A percentile compares a stretch with the other conserved stretches of the same genome.
These are phyloP conservation scores for Echiichthys vipera DNA, from an alignment of 2,797 vertebrate genomes.

Conservation along the genomic window DNA sequence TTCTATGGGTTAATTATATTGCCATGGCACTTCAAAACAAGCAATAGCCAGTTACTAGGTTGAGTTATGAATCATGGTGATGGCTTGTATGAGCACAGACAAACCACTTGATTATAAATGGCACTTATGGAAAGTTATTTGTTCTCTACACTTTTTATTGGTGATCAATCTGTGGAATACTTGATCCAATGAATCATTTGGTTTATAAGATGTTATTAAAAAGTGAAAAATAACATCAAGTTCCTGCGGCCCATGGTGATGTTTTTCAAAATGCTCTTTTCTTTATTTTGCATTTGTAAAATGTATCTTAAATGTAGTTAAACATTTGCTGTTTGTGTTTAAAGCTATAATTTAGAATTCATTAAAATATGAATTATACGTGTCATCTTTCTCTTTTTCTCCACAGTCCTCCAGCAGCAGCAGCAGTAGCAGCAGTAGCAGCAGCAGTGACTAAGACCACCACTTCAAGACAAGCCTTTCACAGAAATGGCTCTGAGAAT, in stretches of 20 bases:
- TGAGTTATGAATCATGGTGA: background rate
- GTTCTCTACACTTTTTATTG: background rate
- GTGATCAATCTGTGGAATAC: background rate
- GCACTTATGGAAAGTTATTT: background rate
- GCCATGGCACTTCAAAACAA: background rate
- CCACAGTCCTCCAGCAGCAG: slow-evolving; percentile 78
- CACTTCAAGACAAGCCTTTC: slow-evolving; percentile 11
- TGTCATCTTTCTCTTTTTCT: background rate
- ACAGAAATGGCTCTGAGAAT: background rate
- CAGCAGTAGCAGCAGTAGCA: slow-evolving; percentile 79
- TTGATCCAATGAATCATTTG: background rate
- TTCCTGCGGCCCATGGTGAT: background rate
- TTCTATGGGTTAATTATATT: background rate
- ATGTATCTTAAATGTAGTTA: background rate
- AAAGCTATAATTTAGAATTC: background rate
- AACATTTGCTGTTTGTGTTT: background rate
- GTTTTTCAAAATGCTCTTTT: background rate
- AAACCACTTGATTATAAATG: background rate
- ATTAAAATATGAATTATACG: background rate
- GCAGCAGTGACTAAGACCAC: slow-evolving; percentile 71
- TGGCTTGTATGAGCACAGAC: background rate
- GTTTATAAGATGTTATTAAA: background rate
- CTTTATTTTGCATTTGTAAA: background rate
- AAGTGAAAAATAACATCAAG: background rate
- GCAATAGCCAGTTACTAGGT: background rate